phyloP scores from a whole-genome alignment of 2,888 invertebrate genomes.

The Holacanthella duospinosa region DNA sequence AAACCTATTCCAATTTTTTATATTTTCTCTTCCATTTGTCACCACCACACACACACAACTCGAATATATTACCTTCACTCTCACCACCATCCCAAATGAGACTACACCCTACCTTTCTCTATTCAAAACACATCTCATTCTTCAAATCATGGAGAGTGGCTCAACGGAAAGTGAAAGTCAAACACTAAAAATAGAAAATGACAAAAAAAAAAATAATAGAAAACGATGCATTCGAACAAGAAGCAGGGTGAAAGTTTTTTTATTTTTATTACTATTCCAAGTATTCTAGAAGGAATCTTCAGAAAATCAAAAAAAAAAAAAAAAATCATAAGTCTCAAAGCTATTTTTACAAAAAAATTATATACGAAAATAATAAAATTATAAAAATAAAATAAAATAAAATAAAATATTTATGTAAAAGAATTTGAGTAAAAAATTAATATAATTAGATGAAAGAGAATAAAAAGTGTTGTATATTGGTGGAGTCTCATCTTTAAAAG shows the following conservation, averaged over 20 bases:
- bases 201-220: background rate
- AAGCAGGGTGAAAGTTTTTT: background rate
- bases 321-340: too few relatives aligned
- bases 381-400: too few relatives aligned
- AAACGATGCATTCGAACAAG: too few relatives aligned
- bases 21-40: slow-evolving; percentile 17
- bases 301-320: too few relatives aligned
- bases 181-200: background rate
- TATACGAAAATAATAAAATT: too few relatives aligned
- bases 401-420: too few relatives aligned
- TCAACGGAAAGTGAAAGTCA: background rate
- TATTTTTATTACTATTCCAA: background rate
- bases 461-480: too few relatives aligned
- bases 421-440: too few relatives aligned
- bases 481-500: too few relatives aligned
- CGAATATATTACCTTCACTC: background rate
- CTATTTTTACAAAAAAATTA: too few relatives aligned
- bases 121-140: slow-evolving; percentile 1
- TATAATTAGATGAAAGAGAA: too few relatives aligned
- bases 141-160: background rate
- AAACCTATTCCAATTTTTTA: slow-evolving; percentile 16
- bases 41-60: slow-evolving; percentile 2
- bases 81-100: background rate
- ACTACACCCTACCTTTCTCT: background rate
- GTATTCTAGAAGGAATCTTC: too few relatives aligned